Evolutionary conservation across 2,888 invertebrate species (phyloP).

Genomic region (Orgyia antiqua): DNA sequence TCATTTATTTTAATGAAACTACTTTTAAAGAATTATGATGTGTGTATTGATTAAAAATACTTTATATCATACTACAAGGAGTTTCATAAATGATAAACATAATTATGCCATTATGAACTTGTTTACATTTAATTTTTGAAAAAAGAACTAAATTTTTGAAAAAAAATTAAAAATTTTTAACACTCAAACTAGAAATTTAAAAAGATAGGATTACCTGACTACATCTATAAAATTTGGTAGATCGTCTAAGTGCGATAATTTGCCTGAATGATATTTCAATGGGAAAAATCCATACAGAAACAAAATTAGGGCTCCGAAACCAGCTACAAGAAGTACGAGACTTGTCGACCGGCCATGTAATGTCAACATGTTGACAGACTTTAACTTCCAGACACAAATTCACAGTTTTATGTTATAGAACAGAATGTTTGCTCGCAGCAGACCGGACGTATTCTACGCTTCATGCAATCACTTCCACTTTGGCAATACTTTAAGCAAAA

Average conservation of each 20-base stretch:
- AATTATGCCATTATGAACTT: too few relatives aligned
- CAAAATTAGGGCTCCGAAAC: conserved; percentile 54
- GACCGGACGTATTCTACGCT: conserved; percentile 13
- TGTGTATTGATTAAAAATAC: neutral
- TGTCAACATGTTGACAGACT: conserved; percentile 48
- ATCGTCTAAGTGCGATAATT: conserved; percentile 66
- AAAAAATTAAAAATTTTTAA: too few relatives aligned
- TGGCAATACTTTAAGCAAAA: conserved; percentile 7
- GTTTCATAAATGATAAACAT: too few relatives aligned
- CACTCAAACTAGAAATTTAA: too few relatives aligned
- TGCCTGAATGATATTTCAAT: conserved; percentile 70
- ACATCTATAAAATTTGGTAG: conserved; percentile 74
- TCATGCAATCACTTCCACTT: conserved; percentile 28
- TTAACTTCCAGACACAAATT: conserved; percentile 12
- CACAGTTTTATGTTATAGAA: conserved; percentile 19
- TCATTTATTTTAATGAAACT: too few relatives aligned
- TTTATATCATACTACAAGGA: too few relatives aligned
- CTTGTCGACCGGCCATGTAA: conserved; percentile 64
- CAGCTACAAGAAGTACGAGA: conserved; percentile 55
- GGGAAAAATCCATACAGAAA: conserved; percentile 82
- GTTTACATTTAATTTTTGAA: neutral
- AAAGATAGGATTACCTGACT: conserved; percentile 72
- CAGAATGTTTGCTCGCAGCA: conserved; percentile 9
- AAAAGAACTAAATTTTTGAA: too few relatives aligned
- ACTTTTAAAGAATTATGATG: neutral